A percentile compares a stretch with the other conserved stretches of the same genome.
phyloP scores from a whole-genome alignment of 1,140 invertebrate genomes.

The Drosophila cardini region DNA sequence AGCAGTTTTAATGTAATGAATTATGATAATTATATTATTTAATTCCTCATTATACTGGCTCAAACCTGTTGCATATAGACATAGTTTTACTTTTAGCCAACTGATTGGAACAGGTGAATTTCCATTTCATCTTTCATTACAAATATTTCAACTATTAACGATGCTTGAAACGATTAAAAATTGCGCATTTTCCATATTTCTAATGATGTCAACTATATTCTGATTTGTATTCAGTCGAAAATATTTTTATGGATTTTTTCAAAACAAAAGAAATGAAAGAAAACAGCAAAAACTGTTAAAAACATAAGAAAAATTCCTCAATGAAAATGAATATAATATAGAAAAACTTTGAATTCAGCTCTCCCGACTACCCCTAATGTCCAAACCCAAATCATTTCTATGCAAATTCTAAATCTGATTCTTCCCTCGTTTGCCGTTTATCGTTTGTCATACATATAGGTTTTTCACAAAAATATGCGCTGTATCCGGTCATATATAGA shows the following conservation, averaged over 20 bases:
- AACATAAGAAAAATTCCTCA: constrained; percentile 62
- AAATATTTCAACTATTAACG: constrained; percentile 36
- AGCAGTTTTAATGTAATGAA: background rate
- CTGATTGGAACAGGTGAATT: constrained; percentile 72
- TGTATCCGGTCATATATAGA: constrained; percentile 55
- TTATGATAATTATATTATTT: background rate
- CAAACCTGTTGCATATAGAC: background rate
- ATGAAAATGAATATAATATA: constrained; percentile 61
- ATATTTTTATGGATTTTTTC: constrained; percentile 66
- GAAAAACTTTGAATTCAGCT: background rate
- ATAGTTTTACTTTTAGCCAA: constrained; percentile 26
- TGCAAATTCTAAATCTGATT: constrained; percentile 25
- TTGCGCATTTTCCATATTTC: constrained; percentile 34
- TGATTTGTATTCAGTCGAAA: constrained; percentile 21
- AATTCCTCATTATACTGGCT: background rate
- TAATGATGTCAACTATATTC: constrained; percentile 31
- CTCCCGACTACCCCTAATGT: background rate
- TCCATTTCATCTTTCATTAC: constrained; percentile 21
- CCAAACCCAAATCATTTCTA: constrained; percentile 28
- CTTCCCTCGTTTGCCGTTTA: constrained; percentile 44
- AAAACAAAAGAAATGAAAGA: constrained; percentile 52
- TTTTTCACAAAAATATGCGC: constrained; percentile 70
- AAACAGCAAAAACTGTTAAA: constrained; percentile 14
- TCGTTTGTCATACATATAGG: constrained; percentile 41
- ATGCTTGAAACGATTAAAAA: constrained; percentile 38